phyloP scores from a whole-genome alignment of 2,113 vertebrate species.

The Proteles cristata region DNA sequence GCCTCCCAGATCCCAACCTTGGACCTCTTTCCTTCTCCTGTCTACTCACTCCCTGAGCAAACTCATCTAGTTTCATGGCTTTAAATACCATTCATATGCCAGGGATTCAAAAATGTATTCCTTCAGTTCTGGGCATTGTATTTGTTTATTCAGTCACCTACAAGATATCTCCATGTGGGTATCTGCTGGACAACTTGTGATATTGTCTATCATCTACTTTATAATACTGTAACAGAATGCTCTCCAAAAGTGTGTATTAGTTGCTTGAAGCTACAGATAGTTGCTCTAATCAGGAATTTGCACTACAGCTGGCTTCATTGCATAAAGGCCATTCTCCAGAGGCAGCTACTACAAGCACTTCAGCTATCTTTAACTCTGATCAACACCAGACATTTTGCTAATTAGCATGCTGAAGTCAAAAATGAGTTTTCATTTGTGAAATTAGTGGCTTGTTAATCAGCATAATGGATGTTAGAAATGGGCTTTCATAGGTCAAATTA shows the following conservation, averaged over 20 bases:
- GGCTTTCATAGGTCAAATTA: slow-evolving; percentile 74
- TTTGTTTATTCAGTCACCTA: not conserved
- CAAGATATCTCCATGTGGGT: not conserved
- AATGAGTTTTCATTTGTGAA: slow-evolving; percentile 78
- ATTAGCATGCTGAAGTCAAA: slow-evolving; percentile 78
- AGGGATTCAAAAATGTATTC: not conserved
- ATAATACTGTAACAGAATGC: not conserved
- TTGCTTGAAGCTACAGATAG: slow-evolving; percentile 32
- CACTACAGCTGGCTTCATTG: slow-evolving; percentile 47
- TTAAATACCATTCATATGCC: not conserved
- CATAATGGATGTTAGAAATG: slow-evolving; percentile 76
- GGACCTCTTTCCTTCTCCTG: not conserved
- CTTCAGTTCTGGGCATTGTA: not conserved
- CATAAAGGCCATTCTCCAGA: slow-evolving; percentile 62
- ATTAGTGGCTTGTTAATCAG: slow-evolving; percentile 82
- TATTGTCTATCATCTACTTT: not conserved
- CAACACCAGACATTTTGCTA: slow-evolving; percentile 74
- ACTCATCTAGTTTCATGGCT: not conserved
- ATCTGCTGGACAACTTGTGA: not conserved
- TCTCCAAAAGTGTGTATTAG: not conserved
- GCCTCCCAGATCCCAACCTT: not conserved
- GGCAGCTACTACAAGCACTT: slow-evolving; percentile 66
- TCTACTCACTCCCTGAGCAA: not conserved
- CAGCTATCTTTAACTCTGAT: slow-evolving; percentile 79
- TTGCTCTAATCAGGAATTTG: slow-evolving; percentile 51